Base-by-base conservation (phyloP, 2,113 vertebrate species). In the Phoenicopterus ruber region DNA sequence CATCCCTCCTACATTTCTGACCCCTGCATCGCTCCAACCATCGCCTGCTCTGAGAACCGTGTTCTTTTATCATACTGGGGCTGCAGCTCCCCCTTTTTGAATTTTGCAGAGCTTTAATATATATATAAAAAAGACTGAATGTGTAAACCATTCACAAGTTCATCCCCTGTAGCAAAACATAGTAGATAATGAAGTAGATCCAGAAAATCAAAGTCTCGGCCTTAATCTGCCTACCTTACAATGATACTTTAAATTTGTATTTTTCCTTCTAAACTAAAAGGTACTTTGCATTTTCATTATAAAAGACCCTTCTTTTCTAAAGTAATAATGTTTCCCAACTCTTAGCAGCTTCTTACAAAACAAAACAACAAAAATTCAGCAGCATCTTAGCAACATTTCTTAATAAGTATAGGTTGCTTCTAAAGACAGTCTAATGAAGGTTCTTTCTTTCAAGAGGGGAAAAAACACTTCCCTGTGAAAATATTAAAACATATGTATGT, bases 21-120 rank as follows among this genome's bases (percentile, higher is more conserved):
- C 24, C 10, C 8, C 32, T 16, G 10, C 38, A 58, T 31, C 11
- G 2, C 32, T 55, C 49, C 49, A 73, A 69, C 12, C 32, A 73
- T 13, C 19, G 4, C 11, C 38, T 63, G 52, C 17, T 25, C 26
- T 7, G 3, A 82, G 11, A 93, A n/a, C 17, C 0, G 0, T 2
- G 17, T 49, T 69, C 21, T 78, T 85, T 50, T 42, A 47, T 58
- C 38, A 20, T 22, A 58, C 0, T 42, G 13, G 11, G 31, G 54
- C 31, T 46, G 42, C 42, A 74, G 34, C 31, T 63, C 17, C 26
- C 26, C 8, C 26, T 34, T n/a, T 77, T 14, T 49, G 24, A 34
- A 65, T 82, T 80, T 67, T 86, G 15, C 31, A 80, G 13, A 65
- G 54, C 50, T 86, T 90, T 3, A 40, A 59, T 9, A 46, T n/a